These are phyloP conservation scores for Pseudomugil tenellus DNA, from an alignment of 2,797 vertebrate species.

Conservation along the genomic window DNA sequence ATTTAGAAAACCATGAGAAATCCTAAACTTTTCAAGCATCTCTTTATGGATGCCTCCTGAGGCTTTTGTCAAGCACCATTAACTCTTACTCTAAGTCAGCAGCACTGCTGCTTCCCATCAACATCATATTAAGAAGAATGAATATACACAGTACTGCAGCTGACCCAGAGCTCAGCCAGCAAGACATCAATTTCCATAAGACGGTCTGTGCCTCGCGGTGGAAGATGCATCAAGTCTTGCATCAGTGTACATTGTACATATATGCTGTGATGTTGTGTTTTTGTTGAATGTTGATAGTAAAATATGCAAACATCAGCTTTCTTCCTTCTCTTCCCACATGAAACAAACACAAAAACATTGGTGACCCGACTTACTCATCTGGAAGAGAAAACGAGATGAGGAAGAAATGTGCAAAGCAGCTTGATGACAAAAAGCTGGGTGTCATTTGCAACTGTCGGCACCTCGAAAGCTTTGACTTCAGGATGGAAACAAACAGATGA, in stretches of 20 bases:
- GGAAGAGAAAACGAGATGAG: constrained; percentile 28
- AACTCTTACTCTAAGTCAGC: constrained; percentile 45
- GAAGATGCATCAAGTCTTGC: constrained; percentile 57
- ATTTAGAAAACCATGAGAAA: constrained; percentile 1
- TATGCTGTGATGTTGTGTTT: constrained; percentile 45
- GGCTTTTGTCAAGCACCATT: constrained; percentile 44
- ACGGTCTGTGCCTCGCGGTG: constrained; percentile 55
- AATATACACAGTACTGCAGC: constrained; percentile 38
- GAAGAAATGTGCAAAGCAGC: constrained; percentile 42
- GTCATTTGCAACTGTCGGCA: constrained; percentile 59
- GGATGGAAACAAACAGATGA: constrained; percentile 68
- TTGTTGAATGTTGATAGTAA: constrained; percentile 44
- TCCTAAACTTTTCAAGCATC: neutral
- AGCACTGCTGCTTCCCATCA: constrained; percentile 32
- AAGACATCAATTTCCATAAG: constrained; percentile 74
- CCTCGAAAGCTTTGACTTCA: constrained; percentile 42
- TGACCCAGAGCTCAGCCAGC: constrained; percentile 54
- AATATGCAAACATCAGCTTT: constrained; percentile 57
- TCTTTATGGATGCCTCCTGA: neutral
- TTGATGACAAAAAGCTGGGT: constrained; percentile 43
- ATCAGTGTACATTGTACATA: constrained; percentile 38
- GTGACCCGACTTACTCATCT: constrained; percentile 33
- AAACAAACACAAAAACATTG: constrained; percentile 62
- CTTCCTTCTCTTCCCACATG: constrained; percentile 26
- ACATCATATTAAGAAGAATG: constrained; percentile 49